Percentiles rank a stretch among this genome's conserved stretches.
Conservation (phyloP, 2,797 vertebrate species). For the Sphaeramia orbicularis region DNA sequence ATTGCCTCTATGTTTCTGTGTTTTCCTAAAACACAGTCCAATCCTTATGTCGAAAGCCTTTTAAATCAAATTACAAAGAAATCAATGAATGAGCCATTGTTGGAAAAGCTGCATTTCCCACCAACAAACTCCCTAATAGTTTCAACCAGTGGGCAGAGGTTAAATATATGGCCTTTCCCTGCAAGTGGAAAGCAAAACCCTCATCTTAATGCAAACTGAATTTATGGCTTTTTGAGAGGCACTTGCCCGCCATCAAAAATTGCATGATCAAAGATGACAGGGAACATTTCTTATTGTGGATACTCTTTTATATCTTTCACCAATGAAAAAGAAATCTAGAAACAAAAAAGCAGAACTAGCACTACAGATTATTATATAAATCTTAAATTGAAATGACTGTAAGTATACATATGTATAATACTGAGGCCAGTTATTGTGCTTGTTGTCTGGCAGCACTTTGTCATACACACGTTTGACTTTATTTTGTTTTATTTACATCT, state of each 20-base stretch:
- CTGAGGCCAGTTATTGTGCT: background rate
- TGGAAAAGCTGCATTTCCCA: constrained; percentile 44
- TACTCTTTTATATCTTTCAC: constrained; percentile 7
- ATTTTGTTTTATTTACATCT: background rate
- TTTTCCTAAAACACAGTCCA: constrained; percentile 9
- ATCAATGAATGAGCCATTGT: constrained; percentile 35
- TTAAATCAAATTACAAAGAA: constrained; percentile 41
- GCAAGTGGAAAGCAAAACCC: constrained; percentile 2
- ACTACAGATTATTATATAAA: background rate
- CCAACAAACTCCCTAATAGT: constrained; percentile 44
- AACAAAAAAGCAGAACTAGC: background rate
- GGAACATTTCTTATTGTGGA: constrained; percentile 27
- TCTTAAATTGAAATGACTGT: background rate
- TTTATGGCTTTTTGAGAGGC: constrained; percentile 20
- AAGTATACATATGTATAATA: background rate
- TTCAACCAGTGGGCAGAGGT: constrained; percentile 38
- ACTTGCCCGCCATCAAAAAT: constrained; percentile 16
- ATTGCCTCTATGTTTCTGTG: background rate
- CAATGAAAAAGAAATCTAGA: constrained; percentile 18
- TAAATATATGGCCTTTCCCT: constrained; percentile 50
- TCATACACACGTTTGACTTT: background rate
- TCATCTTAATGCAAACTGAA: constrained; percentile 27
- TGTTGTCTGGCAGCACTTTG: background rate
- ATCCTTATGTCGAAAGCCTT: constrained; percentile 6
- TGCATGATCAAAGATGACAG: constrained; percentile 47